Evolutionary conservation across 2,888 invertebrate genomes (phyloP), one percentile per base, ranked within the genome.

Genomic region (Ommatoiulus sabulosus): DNA sequence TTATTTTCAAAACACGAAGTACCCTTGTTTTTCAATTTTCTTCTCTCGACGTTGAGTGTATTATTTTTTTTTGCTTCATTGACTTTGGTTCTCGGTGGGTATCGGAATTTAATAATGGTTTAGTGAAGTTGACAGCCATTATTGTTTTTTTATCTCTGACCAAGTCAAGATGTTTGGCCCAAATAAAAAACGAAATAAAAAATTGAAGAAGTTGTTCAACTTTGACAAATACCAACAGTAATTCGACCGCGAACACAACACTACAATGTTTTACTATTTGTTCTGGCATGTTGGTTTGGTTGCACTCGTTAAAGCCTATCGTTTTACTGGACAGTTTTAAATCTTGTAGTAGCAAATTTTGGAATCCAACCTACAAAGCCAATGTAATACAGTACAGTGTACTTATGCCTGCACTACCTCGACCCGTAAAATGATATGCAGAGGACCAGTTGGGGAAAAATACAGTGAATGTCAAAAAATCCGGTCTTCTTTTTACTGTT

Each of bases 11-110:
- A 72, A 24, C 24, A 72, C 20, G 24, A n/a, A 72, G 72, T 24
- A 24, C 72, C 24, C 72, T 72, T 24, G 72, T 63, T 72, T 72
- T 72, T 72, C 72, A 72, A 72, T 72, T 52, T 72, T 72, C 72
- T 8, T 72, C 10, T 35, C 1, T 72, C 72, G 72, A 24, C 24
- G 63, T 63, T 5, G 20, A 63, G 63, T 52, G 52, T 20, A 63
- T 72, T 72, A 72, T 72, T 72, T 72, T 72, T 72, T 72, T 10
- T 72, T 35, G 35, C 35, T 35, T 72, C 24, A 24, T 24, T 24
- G 72, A 72, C 24, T 72, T 72, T 72, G 72, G 24, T 24, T 24
- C 72, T 72, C 10, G 72, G 24, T 8, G 2, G 24, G 20, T 72
- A 72, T 72, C 24, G 72, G 72, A 72, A 72, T 72, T 72, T 72